Base-by-base conservation (phyloP, 1,140 invertebrate species). In the Brachionus plicatilis region DNA sequence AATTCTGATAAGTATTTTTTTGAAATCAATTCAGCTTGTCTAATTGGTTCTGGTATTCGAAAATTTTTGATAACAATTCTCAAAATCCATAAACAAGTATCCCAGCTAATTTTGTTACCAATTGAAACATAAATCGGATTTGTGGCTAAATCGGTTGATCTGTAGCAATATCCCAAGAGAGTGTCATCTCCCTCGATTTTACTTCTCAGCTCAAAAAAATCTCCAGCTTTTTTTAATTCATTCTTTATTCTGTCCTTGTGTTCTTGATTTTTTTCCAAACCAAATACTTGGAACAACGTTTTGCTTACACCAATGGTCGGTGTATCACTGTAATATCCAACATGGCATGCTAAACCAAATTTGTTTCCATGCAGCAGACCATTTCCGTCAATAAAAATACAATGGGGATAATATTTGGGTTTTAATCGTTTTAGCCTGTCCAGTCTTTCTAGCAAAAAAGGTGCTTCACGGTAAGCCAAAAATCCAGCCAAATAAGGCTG, bases 341-440 rank as follows among this genome's bases (percentile, higher is more conserved):
- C 85, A 72, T 90, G 89, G 85, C 88, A 88, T 4, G 89, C 89
- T 33, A 89, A 82, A 11, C 89, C 89, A 87, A 90, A 89, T 60
- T 85, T 87, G 86, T 86, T 86, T 37, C 89, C 89, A 87, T 91
- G 90, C 6, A 91, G 85, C 6, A 90, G 86, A 33, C 90, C 91
- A 87, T 91, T 91, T 47, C 90, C 90, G 88, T 91, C 91, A 6
- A 91, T 87, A 45, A 91, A 85, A 6, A 91, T 83, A 9, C 90
- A 87, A 85, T 90, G 88, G 24, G 90, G 91, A 24, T 85, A 85
- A 12, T 88, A 86, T 24, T 88, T 75, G 6, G 90, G 90, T 11
- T 88, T 80, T 4, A 85, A 83, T n/a, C 82, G 12, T 45, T 87
- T 86, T 20, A 90, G 85, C 53, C 87, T 87, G 2, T 88, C 60